Base-by-base conservation (phyloP, 1,140 invertebrate species). In the Polypedilum pembai region DNA sequence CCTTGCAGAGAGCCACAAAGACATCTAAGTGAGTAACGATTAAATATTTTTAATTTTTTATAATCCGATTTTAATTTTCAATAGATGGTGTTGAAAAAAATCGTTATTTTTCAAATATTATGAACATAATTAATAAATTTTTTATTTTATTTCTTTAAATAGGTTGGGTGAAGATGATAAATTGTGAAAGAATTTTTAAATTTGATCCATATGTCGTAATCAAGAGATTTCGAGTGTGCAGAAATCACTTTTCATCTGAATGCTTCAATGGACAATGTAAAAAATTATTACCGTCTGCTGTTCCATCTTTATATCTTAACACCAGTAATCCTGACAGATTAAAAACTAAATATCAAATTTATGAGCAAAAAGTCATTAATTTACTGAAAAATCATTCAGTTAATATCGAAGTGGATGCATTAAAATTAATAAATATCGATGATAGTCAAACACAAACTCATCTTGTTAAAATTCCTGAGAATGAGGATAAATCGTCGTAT, bases 201-300 rank as follows among this genome's bases (percentile, higher is more conserved):
- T 10, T 21, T 10, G 73, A 74, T 63, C 41, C 73, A 33, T n/a
- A 21, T 12, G n/a, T 17, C 3, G 73, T 74, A 15, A 21, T 56
- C n/a, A 74, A 74, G n/a, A 8, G 24, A 24, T 74, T 56, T 74
- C 73, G 73, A 21, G 45, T 74, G 10, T 74, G 73, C 65, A 41
- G 73, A 18, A 17, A 21, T 65, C 73, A 74, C 33, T 74, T 74
- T 33, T 33, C 41, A 7, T 3, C 7, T 15, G 45, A 74, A n/a
- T 74, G 73, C n/a, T 74, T 74, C n/a, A 74, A 74, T 74, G 73
- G 73, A 24, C 41, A 24, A 4, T 74, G 73, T 17, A 45, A 45
- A 4, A 41, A 45, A 18, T 8, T 74, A 15, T 12, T 74, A 1
- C 18, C 15, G 8, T 63, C 8, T 5, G 73, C 73, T 33, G 24